Base-by-base conservation (phyloP, 2,113 vertebrate species). In the Bubo bubo region DNA sequence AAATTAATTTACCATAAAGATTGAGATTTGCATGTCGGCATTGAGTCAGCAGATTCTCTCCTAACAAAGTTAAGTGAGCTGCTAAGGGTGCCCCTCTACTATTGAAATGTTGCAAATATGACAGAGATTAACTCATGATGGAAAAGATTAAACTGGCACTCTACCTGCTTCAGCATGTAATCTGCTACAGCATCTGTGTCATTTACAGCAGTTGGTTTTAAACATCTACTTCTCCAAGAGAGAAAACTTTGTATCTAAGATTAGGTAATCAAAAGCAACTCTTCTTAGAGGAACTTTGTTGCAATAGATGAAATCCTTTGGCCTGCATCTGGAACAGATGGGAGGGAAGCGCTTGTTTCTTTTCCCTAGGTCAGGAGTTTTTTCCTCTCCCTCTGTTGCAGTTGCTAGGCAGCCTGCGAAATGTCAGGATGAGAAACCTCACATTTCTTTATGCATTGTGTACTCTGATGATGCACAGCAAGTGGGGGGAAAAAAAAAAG, bases 1-100 rank as follows among this genome's bases (percentile, higher is more conserved):
- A 96, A 93, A 93, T 80, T 93, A 77, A 93, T 95, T 60, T 95
- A 85, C 67, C 71, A 88, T 67, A 93, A 97, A 95, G 91, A 91
- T 12, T 84, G 88, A 91, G 71, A 97, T 90, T 91, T 88, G 59
- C 77, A 79, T 67, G 58, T 79, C 80, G 86, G 77, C 50, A 79
- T 27, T 72, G 47, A 93, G 63, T 95, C 88, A 93, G 93, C 85
- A 96, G 86, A 89, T 79, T 89, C 52, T 56, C 20, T 68, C 47
- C 62, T 55, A 64, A 74, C 34, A 67, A 75, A 86, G 45, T 76
- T 79, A 63, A 95, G 59, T 35, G 63, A 80, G 79, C 70, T 56
- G 66, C 59, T 89, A 86, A 94, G 41, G 66, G 45, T 88, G 70
- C 34, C 52, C 60, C 28, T 84, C 66, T 87, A 30, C 47, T 56